Evolutionary conservation across 1,140 invertebrate species (phyloP).

Genomic region (Ostrea edulis): DNA sequence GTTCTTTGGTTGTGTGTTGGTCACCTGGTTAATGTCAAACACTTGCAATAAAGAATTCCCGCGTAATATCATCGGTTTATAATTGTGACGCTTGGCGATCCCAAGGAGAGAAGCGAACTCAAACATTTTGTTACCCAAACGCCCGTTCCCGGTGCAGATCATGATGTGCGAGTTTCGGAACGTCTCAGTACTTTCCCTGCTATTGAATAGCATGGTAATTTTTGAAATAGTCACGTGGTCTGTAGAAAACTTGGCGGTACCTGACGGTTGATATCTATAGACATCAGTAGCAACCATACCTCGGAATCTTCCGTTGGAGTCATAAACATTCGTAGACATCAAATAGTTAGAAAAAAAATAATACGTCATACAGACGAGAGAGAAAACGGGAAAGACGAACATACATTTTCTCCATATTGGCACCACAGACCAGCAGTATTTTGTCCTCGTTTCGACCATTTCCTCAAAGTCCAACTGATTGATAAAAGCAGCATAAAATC

Average conservation of each 20-base stretch:
- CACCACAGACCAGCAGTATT: background rate
- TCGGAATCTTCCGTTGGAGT: background rate
- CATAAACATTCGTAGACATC: background rate
- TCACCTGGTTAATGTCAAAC: conserved; percentile 50
- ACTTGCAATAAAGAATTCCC: conserved; percentile 42
- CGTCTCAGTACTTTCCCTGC: background rate
- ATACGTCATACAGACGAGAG: background rate
- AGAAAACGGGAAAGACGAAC: background rate
- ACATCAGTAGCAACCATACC: background rate
- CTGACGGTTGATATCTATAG: background rate
- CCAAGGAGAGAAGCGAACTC: conserved; percentile 65
- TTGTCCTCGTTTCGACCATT: background rate
- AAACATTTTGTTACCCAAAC: conserved; percentile 68
- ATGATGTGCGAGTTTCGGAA: conserved; percentile 51
- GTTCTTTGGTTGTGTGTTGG: conserved; percentile 23
- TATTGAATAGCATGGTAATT: background rate
- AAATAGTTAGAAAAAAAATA: background rate
- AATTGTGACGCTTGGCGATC: conserved; percentile 50
- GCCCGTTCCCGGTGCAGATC: conserved; percentile 53
- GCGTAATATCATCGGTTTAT: conserved; percentile 49
- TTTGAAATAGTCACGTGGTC: background rate
- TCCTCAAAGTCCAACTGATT: background rate
- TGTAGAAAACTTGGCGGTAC: background rate
- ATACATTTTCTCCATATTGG: background rate
- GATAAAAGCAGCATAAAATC: background rate